Conservation (phyloP, 2,888 invertebrate genomes). For the Ophion ventricosus region DNA sequence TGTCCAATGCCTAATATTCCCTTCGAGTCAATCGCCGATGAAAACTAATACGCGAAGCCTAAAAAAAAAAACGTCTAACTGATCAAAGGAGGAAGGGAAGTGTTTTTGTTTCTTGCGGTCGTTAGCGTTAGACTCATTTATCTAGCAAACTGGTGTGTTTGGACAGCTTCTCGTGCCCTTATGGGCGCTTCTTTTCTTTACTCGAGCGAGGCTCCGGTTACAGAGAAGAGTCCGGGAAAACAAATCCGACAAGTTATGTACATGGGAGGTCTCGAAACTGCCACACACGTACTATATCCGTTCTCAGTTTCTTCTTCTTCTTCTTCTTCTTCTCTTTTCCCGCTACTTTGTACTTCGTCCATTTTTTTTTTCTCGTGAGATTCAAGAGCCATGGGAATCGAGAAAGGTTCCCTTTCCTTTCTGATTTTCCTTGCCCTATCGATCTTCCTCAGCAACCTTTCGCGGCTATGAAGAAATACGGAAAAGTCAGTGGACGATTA, state of each 20-base stretch:
- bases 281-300: slow-evolving; percentile 59
- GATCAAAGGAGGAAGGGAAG: not conserved
- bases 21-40: not conserved
- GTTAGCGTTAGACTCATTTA: slow-evolving; percentile 62
- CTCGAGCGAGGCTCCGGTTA: slow-evolving; percentile 62
- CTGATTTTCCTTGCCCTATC: slow-evolving; percentile 53
- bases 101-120: not conserved
- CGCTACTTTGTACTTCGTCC: not conserved
- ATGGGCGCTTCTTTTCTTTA: slow-evolving; percentile 46
- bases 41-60: not conserved
- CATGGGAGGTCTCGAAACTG: slow-evolving; percentile 66
- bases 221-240: slow-evolving; percentile 50
- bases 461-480: not conserved
- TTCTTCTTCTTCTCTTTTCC: slow-evolving; percentile 30
- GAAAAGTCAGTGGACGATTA: slow-evolving; percentile 2
- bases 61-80: not conserved
- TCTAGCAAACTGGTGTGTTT: slow-evolving; percentile 72
- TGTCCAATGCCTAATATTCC: too few species aligned
- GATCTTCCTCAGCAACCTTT: slow-evolving; percentile 36
- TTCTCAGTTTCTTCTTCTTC: slow-evolving; percentile 9
- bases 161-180: slow-evolving; percentile 72
- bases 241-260: slow-evolving; percentile 60
- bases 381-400: not conserved
- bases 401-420: slow-evolving; percentile 5
- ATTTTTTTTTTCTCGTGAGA: slow-evolving; percentile 32